phyloP scores from a whole-genome alignment of 2,888 invertebrate species.

The Lycaena phlaeas region DNA sequence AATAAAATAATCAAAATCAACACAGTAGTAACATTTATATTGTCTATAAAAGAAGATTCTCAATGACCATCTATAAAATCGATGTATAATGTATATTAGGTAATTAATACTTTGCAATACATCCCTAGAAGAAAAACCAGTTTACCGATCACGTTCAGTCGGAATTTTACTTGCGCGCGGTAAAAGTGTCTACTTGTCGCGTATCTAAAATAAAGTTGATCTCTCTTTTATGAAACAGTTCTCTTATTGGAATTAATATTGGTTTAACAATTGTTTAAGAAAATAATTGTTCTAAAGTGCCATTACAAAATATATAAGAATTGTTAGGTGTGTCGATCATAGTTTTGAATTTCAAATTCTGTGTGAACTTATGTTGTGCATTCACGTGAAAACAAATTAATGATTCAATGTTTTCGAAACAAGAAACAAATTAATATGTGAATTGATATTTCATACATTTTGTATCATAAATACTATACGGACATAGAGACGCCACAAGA shows the following conservation, averaged over 20 bases:
- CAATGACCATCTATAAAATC: too few relatives aligned
- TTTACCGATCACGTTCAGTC: constrained; percentile 48
- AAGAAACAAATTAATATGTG: constrained; percentile 23
- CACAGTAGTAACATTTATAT: too few relatives aligned
- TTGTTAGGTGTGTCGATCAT: constrained; percentile 43
- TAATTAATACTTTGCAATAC: neutral
- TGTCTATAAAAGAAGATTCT: too few relatives aligned
- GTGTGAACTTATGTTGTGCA: constrained; percentile 44
- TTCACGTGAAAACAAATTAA: constrained; percentile 46
- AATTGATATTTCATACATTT: constrained; percentile 13
- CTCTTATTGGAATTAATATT: constrained; percentile 2
- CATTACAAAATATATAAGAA: neutral
- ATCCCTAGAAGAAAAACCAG: constrained; percentile 45
- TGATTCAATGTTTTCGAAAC: constrained; percentile 29
- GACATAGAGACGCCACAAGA: constrained; percentile 37
- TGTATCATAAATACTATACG: constrained; percentile 30
- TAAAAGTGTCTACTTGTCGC: constrained; percentile 19
- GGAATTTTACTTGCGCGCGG: constrained; percentile 28
- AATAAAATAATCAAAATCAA: too few relatives aligned
- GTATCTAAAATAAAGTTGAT: constrained; percentile 5
- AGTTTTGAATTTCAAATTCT: constrained; percentile 48
- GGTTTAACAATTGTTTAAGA: neutral
- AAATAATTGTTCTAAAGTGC: neutral
- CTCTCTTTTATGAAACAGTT: neutral
- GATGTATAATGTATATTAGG: too few relatives aligned